Evolutionary conservation across 2,797 vertebrate genomes (phyloP).

Genomic region (Lateolabrax maculatus): DNA sequence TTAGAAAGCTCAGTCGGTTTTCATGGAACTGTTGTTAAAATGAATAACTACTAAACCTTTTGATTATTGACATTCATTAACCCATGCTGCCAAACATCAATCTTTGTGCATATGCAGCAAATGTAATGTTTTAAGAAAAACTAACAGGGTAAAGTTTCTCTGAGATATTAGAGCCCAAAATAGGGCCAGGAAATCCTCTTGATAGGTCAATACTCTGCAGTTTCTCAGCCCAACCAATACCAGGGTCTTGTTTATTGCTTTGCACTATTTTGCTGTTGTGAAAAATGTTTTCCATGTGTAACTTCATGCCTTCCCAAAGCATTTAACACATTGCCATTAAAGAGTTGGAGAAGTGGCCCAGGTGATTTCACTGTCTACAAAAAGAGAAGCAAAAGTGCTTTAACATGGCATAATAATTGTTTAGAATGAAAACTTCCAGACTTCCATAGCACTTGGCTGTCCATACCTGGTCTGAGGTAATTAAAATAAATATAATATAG

Average conservation of each 20-base stretch:
- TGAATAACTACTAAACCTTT: constrained; percentile 4
- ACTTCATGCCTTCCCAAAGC: not conserved
- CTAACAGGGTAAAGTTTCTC: not conserved
- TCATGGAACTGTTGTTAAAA: constrained; percentile 1
- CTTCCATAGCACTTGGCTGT: not conserved
- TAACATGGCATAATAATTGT: not conserved
- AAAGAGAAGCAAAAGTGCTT: not conserved
- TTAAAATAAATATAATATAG: not conserved
- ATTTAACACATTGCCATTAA: not conserved
- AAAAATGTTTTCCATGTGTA: not conserved
- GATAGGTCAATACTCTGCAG: constrained; percentile 35
- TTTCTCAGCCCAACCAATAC: constrained; percentile 15
- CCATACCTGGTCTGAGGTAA: not conserved
- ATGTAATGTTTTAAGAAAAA: constrained; percentile 2
- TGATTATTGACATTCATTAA: constrained; percentile 9
- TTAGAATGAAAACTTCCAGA: not conserved
- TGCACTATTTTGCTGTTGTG: constrained; percentile 1
- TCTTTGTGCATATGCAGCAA: not conserved
- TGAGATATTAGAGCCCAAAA: constrained; percentile 5
- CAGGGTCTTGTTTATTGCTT: not conserved
- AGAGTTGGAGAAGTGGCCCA: not conserved
- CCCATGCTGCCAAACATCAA: not conserved
- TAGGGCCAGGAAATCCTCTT: constrained; percentile 10
- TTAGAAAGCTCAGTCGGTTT: not conserved
- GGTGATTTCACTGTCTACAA: constrained; percentile 8